phyloP scores from a whole-genome alignment of 2,888 invertebrate species.

The Dusona sp. region DNA sequence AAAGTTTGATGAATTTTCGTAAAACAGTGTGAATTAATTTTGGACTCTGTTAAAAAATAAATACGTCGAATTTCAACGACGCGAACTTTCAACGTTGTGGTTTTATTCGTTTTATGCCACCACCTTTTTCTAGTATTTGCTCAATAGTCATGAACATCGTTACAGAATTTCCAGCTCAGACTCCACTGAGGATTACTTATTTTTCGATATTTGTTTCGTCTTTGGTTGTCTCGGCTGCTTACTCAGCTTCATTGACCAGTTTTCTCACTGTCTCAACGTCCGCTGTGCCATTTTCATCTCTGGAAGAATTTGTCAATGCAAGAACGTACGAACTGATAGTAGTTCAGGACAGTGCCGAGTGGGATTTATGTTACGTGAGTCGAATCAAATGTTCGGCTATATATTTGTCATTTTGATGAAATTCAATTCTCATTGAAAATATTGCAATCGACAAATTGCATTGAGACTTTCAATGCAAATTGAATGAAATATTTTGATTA shows the following conservation, averaged over 20 bases:
- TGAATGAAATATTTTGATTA: background rate
- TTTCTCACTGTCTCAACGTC: conserved; percentile 58
- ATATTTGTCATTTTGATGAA: background rate
- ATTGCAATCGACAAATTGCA: background rate
- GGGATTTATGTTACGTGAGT: conserved; percentile 74
- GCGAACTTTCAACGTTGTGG: background rate
- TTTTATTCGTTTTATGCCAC: no score
- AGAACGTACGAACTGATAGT: conserved; percentile 76
- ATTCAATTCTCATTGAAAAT: background rate
- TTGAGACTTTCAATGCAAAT: background rate
- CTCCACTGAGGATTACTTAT: conserved; percentile 75
- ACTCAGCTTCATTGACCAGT: conserved; percentile 76
- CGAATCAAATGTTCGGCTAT: background rate
- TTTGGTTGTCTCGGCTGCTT: conserved; percentile 75
- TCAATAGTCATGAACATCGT: conserved; percentile 6
- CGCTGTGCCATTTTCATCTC: conserved; percentile 75
- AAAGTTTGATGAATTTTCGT: no score
- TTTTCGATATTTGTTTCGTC: conserved; percentile 77
- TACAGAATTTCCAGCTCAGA: conserved; percentile 75
- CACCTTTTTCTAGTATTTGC: background rate
- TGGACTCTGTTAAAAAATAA: background rate
- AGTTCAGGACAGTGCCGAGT: conserved; percentile 74
- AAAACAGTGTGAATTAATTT: no score
- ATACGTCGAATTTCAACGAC: background rate
- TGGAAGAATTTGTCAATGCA: conserved; percentile 76